Base-by-base conservation (phyloP, 2,888 invertebrate genomes). In the Drosophila mulleri region DNA sequence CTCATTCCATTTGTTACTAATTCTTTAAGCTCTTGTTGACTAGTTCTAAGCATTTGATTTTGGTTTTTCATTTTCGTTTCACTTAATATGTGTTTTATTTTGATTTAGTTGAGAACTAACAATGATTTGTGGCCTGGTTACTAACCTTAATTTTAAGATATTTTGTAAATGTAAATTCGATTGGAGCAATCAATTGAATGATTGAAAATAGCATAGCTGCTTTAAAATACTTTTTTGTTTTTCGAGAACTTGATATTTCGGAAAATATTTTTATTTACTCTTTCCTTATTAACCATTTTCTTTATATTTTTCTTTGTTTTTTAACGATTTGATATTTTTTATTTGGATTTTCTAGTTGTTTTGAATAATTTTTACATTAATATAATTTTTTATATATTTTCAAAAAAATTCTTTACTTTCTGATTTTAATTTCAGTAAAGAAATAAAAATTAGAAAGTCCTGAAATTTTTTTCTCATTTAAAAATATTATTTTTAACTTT, bases 11-110 rank as follows among this genome's bases (percentile, higher is more conserved):
- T 54, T 50, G 47, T 48, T 65, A 62, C 68, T 73, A 76, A 78
- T 69, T 59, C 29, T 72, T 47, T 66, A 75, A 32, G 58, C 58
- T 70, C 41, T 69, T 76, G 75, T 86, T 82, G 66, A 67, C 57
- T 83, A 72, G 45, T 83, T 83, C 39, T 65, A 72, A 69, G 11
- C 20, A 16, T 57, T 2, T 23, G 8, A n/a, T 47, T 37, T 45
- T 47, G 4, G 12, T 45, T 45, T 57, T 23, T 39, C 8, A 60
- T 44, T 41, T 54, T 7, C 0, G 32, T 12, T 41, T 41, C 14
- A 18, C n/a, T 54, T 53, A 6, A 20, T n/a, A 6, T 12, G 14
- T 39, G 9, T 9, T 14, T 45, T 14, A 1, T n/a, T 18, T 23
- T 53, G 2, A 16, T 52, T 69, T 61, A 23, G 12, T n/a, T 41